These are phyloP conservation scores for Coronaproctus castanopsis DNA, from an alignment of 2,888 invertebrate species.

Conservation along the genomic window DNA sequence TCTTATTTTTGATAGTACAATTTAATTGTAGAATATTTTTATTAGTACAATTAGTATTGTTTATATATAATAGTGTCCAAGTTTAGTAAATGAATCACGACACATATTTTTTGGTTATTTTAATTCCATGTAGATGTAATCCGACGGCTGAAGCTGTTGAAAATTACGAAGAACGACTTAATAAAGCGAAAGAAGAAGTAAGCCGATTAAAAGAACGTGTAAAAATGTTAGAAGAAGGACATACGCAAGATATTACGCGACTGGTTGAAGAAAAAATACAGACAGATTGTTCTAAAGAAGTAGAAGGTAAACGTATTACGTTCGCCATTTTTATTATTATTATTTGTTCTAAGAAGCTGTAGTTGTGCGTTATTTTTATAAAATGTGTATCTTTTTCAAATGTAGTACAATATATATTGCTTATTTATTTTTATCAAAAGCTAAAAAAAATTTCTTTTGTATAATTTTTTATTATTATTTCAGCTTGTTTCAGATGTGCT, in stretches of 20 bases:
- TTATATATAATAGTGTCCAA: no score
- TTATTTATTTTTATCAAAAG: not conserved
- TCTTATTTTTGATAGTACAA: no score
- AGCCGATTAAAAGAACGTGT: constrained; percentile 24
- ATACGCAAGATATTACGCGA: constrained; percentile 24
- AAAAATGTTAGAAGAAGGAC: constrained; percentile 25
- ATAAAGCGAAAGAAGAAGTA: constrained; percentile 49
- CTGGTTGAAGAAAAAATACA: constrained; percentile 23
- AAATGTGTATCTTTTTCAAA: not conserved
- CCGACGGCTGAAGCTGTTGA: constrained; percentile 48
- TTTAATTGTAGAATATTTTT: no score
- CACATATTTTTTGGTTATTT: no score
- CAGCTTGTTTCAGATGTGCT: no score
- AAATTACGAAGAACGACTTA: constrained; percentile 41
- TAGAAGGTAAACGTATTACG: constrained; percentile 22
- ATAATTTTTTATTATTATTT: no score
- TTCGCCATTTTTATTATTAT: not conserved
- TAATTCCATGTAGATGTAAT: constrained; percentile 48
- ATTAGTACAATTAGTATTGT: no score
- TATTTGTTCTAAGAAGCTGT: not conserved
- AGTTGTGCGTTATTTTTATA: not conserved
- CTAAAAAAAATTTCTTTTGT: no score
- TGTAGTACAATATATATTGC: not conserved
- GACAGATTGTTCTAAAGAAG: constrained; percentile 20
- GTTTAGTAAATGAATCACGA: no score